Evolutionary conservation across 2,888 invertebrate species (phyloP), one percentile per base, ranked within the genome.

Genomic region (Nesidiocoris tenuis): DNA sequence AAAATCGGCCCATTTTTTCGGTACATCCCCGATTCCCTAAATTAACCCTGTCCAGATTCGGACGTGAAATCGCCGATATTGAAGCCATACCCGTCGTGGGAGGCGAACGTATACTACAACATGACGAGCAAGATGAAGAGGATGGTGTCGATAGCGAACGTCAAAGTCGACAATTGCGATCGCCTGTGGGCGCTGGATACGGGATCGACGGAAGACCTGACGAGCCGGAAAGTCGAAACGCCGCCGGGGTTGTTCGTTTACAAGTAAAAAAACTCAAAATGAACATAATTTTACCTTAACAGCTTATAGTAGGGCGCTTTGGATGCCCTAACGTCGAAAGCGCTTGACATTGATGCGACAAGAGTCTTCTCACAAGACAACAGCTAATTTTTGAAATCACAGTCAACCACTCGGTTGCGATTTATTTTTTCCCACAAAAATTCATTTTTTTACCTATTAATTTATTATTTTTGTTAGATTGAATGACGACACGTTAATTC

Each of bases 171-270:
- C 82, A 84, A 87, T 0, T 94, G 94, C 80, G 89, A 90, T 64
- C 87, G 92, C 56, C 84, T 94, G 2, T 94, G 93, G 93, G 88
- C 92, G 0, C 84, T 94, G 75, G 93, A 94, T 83, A 91, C 92
- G 0, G 94, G 93, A 0, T 5, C 74, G 75, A 67, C 78, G 75
- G 75, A 78, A 39, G 78, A 78, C 17, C 57, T 74, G 77, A 77
- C 22, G 78, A 91, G 0, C 87, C 87, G 78, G 91, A 91, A 82
- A 68, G 70, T 74, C 2, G 84, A 90, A 24, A 87, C 87, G 77
- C 86, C 86, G 0, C 88, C 90, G 0, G 88, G 90, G 55, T 86
- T 93, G 66, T 87, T 89, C 0, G 87, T 91, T 70, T 91, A 89
- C 80, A 39, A 12, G 39, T 39, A 39, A 12, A 39, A 3, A 39